Base-by-base conservation (phyloP, 2,797 vertebrate genomes). In the Poeciliopsis turneri region DNA sequence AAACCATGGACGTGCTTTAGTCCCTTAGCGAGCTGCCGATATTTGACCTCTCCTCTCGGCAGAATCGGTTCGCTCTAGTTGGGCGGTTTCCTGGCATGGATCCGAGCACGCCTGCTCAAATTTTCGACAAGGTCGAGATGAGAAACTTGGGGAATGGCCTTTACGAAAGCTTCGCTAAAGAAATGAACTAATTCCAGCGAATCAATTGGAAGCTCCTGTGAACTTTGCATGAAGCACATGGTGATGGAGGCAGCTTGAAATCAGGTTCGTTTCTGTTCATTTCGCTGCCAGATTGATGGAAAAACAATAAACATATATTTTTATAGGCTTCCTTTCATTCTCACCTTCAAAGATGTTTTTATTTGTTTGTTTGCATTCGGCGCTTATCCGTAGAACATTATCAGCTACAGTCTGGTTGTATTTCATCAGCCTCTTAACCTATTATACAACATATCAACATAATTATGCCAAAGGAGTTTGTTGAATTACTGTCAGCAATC, bases 341-440 rank as follows among this genome's bases (percentile, higher is more conserved):
- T 69, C 53, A 33, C 74, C 64, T 82, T 84, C 82, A 85, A 86
- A 88, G 78, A 25, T 39, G 76, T 70, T 74, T 78, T 49, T 18
- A 18, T 47, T 7, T n/a, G n/a, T 46, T 16, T 18, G 1, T 53
- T 53, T 68, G 64, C 33, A 71, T 72, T 78, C 43, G 6, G 20
- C 79, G 61, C 36, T 11, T 11, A 75, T n/a, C 57, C n/a, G 75
- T 2, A 53, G 45, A 81, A 70, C 43, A 2, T 68, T 4, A 78
- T 79, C 57, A 81, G 45, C 51, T 53, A 30, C 6, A 70, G 46
- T 33, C 39, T 75, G 30, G 85, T 89, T 72, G 12, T 71, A 23
- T 82, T 76, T 76, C 53, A 77, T 68, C 74, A 74, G 73, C 80
- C 71, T 81, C 41, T 87, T 87, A 89, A 82, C 84, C 87, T 77